Conservation (phyloP, 1,140 invertebrate species). For the Pogonomyrmex californicus region DNA sequence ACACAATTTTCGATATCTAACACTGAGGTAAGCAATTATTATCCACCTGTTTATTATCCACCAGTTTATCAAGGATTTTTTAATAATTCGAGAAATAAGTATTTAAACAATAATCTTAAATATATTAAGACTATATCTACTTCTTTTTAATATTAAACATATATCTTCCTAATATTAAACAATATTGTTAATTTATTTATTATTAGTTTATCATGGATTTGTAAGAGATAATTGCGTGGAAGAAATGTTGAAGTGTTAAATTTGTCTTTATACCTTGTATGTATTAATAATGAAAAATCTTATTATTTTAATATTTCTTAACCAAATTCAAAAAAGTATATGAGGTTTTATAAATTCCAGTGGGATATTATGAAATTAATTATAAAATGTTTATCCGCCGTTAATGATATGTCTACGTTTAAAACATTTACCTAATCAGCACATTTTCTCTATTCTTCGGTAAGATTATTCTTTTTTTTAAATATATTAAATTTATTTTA, state of each 20-base stretch:
- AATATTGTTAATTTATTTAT: no score
- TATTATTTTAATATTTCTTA: no score
- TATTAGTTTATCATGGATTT: no score
- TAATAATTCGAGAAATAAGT: constrained; percentile 10
- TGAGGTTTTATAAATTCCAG: constrained; percentile 74
- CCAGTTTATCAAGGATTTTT: constrained; percentile 1
- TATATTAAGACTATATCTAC: constrained; percentile 8
- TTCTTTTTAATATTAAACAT: constrained; percentile 22
- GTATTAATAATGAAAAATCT: no score
- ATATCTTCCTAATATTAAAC: constrained; percentile 6
- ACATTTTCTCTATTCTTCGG: constrained; percentile 79
- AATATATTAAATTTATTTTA: no score
- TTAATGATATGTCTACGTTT: constrained; percentile 72
- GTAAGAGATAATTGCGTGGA: no score
- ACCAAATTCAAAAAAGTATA: neutral
- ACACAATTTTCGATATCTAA: constrained; percentile 80
- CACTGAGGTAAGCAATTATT: constrained; percentile 75
- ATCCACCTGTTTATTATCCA: neutral
- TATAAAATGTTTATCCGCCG: constrained; percentile 75
- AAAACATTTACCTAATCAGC: constrained; percentile 73
- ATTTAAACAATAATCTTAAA: constrained; percentile 16
- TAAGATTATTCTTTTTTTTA: constrained; percentile 65
- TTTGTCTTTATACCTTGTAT: no score
- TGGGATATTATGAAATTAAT: constrained; percentile 82
- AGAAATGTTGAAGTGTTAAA: no score